phyloP scores from a whole-genome alignment of 2,797 vertebrate species.

The Acrocephalus scirpaceus region DNA sequence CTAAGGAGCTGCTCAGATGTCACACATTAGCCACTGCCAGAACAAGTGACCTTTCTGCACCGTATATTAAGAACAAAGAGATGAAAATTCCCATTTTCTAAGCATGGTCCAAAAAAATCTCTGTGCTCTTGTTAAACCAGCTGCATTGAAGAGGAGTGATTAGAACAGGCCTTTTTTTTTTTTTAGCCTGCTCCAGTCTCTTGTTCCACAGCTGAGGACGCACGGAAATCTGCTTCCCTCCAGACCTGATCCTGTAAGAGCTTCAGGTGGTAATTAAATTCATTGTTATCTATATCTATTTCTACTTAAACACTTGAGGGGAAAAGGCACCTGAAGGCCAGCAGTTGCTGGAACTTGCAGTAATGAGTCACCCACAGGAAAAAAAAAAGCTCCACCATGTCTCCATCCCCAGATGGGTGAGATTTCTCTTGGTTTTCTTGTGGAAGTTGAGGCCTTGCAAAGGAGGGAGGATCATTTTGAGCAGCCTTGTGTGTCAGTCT shows the following conservation, averaged over 20 bases:
- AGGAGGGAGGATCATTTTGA: not conserved
- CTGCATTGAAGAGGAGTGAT: conserved; percentile 40
- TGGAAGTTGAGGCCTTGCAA: not conserved
- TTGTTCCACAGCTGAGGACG: not conserved
- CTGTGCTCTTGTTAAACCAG: conserved; percentile 52
- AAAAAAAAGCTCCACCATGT: not conserved
- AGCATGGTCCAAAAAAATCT: conserved; percentile 18
- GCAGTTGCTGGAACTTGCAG: not conserved
- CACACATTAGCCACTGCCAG: conserved; percentile 12
- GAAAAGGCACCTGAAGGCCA: not conserved
- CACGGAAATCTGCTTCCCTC: not conserved
- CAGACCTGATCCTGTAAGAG: not conserved
- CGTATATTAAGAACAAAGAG: not conserved
- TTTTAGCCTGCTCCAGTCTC: conserved; percentile 28
- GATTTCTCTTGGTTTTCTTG: not conserved
- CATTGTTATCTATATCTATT: not conserved
- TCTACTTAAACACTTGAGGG: not conserved
- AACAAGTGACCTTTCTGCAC: conserved; percentile 22
- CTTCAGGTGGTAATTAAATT: conserved; percentile 26
- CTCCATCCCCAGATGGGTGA: not conserved
- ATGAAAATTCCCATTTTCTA: conserved; percentile 44
- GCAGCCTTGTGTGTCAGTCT: not conserved
- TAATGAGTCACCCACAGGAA: not conserved
- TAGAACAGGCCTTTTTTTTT: not conserved
- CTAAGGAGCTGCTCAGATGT: conserved; percentile 42